Evolutionary conservation across 2,888 invertebrate genomes (phyloP), one percentile per base, ranked within the genome.

Genomic region (Caenorhabditis uteleia): DNA sequence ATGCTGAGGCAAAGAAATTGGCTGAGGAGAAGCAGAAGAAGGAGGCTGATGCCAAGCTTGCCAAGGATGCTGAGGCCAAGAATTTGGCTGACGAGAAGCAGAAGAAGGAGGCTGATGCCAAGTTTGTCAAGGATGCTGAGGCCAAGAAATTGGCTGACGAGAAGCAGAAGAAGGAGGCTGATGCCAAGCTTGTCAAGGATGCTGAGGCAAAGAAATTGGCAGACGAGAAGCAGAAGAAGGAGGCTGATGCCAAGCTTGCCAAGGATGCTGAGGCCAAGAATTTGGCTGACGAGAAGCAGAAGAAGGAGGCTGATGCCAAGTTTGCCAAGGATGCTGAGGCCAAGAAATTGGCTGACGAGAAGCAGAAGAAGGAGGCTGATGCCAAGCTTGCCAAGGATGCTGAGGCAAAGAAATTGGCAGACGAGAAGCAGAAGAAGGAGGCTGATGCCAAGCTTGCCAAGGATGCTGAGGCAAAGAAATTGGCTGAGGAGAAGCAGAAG

Each of bases 141-240:
- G n/a, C n/a, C n/a, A n/a, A n/a, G n/a, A n/a, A n/a, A n/a, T n/a
- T n/a, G n/a, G n/a, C n/a, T n/a, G n/a, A n/a, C n/a, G n/a, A n/a
- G n/a, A n/a, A n/a, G n/a, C 40, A 21, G 2, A 65, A 44, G 43
- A 48, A 38, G 20, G 23, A 40, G 6, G 43, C 34, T n/a, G 39
- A 38, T 5, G 31, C 3, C 21, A 27, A 44, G n/a, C n/a, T n/a
- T n/a, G n/a, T n/a, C n/a, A n/a, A n/a, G n/a, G n/a, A n/a, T n/a
- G n/a, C n/a, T n/a, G n/a, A n/a, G 21, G 42, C 16, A n/a, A 43
- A 43, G 16, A 26, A 43, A n/a, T n/a, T 5, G n/a, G 26, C 27
- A 3, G 42, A 43, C 3, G 27, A 26, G 5, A 43, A 43, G 16
- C n/a, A 26, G 3, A 43, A 43, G 27, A 43, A 43, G 16, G 27